Conservation (phyloP, 1,140 invertebrate genomes). For the Pogonomyrmex californicus region DNA sequence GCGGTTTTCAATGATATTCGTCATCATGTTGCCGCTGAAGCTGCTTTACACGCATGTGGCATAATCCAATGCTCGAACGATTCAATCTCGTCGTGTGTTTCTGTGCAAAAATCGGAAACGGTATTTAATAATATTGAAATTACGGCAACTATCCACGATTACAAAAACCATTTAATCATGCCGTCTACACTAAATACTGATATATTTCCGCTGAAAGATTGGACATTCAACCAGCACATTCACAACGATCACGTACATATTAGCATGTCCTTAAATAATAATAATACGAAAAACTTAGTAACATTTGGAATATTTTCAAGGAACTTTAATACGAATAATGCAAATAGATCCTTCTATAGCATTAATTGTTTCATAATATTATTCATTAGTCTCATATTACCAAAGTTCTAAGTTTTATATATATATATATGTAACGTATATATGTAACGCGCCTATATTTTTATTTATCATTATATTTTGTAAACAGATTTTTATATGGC, state of each 20-base stretch:
- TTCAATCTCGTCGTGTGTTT: slow-evolving; percentile 65
- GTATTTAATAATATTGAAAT: slow-evolving; percentile 47
- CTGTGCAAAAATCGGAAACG: background rate
- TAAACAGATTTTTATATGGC: background rate
- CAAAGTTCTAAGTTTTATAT: slow-evolving; percentile 31
- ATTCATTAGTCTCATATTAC: slow-evolving; percentile 1
- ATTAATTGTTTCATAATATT: background rate
- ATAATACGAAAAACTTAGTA: slow-evolving; percentile 32
- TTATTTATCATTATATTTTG: background rate
- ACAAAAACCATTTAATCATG: slow-evolving; percentile 33
- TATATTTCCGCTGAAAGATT: slow-evolving; percentile 51
- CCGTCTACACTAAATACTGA: slow-evolving; percentile 33
- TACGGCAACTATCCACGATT: slow-evolving; percentile 28
- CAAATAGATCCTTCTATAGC: background rate
- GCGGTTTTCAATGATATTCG: slow-evolving; percentile 56
- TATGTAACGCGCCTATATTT: too few species aligned
- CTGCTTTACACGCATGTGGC: slow-evolving; percentile 12
- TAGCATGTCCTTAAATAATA: background rate
- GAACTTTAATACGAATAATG: slow-evolving; percentile 10
- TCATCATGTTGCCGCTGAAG: background rate
- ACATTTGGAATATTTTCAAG: slow-evolving; percentile 67
- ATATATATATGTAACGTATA: background rate
- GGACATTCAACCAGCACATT: background rate
- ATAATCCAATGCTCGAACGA: slow-evolving; percentile 72
- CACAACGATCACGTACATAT: slow-evolving; percentile 1